These are phyloP conservation scores for Rallus limicola DNA, from an alignment of 2,113 vertebrate species.

Conservation along the genomic window DNA sequence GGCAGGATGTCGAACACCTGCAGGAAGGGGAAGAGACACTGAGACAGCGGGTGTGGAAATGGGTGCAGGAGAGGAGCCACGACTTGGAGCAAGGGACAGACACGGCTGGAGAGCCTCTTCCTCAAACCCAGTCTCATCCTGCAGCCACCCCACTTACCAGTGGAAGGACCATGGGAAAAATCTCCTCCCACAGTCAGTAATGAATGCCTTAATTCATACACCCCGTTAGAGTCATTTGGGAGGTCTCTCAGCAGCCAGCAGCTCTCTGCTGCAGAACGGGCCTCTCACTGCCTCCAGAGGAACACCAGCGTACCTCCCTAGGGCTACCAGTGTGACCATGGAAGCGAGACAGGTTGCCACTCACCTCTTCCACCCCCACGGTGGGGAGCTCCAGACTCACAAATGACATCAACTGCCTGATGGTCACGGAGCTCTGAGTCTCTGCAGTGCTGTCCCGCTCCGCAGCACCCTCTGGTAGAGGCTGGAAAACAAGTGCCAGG, in stretches of 20 bases:
- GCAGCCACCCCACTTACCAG: not conserved
- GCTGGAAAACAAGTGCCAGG: slow-evolving; percentile 34
- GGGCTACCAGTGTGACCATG: not conserved
- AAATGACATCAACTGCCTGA: not conserved
- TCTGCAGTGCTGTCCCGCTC: not conserved
- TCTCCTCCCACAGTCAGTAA: not conserved
- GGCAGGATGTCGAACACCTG: too few species aligned
- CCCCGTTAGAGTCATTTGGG: not conserved
- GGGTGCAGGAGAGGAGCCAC: too few species aligned
- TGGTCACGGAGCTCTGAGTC: not conserved
- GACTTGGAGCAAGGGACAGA: too few species aligned
- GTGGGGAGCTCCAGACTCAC: not conserved
- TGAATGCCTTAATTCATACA: not conserved
- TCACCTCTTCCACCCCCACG: slow-evolving; percentile 78
- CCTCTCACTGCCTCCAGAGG: not conserved
- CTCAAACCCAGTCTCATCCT: too few species aligned
- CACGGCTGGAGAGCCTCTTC: too few species aligned
- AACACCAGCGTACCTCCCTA: not conserved
- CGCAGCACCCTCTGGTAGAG: not conserved
- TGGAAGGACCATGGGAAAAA: not conserved
- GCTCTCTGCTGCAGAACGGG: not conserved
- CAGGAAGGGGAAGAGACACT: too few species aligned
- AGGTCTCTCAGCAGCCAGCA: not conserved
- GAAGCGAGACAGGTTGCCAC: not conserved
- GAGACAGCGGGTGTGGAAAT: too few species aligned